A percentile compares a stretch with the other conserved stretches of the same genome.
phyloP scores from a whole-genome alignment of 2,888 invertebrate species.

The Heliconius cydno region DNA sequence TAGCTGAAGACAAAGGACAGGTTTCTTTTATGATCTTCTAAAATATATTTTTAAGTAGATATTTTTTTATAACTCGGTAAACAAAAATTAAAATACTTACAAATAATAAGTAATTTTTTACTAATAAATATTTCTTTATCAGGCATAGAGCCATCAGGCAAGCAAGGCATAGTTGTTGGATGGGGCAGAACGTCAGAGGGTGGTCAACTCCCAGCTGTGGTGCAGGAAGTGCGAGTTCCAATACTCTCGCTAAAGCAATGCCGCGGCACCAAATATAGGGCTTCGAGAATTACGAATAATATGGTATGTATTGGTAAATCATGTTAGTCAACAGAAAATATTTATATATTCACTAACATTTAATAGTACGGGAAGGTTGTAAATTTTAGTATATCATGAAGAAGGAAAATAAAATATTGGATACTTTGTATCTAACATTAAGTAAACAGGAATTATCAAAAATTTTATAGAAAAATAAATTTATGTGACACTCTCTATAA shows the following conservation, averaged over 20 bases:
- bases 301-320: slow-evolving; percentile 80
- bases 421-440: not conserved
- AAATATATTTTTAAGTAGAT: not conserved
- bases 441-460: not conserved
- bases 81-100: not conserved
- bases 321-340: not conserved
- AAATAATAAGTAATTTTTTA: not conserved
- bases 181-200: slow-evolving; percentile 94
- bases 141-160: slow-evolving; percentile 87
- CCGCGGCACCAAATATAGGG: slow-evolving; percentile 91
- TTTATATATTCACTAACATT: too few species aligned
- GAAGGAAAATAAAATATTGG: not conserved
- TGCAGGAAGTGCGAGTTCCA: slow-evolving; percentile 93
- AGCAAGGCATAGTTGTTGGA: slow-evolving; percentile 90
- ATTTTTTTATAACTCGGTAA: not conserved
- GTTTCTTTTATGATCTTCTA: not conserved
- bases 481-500: not conserved
- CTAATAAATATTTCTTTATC: slow-evolving; percentile 42
- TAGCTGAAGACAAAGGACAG: not conserved
- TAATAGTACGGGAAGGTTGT: not conserved
- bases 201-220: slow-evolving; percentile 89
- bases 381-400: not conserved
- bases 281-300: slow-evolving; percentile 90
- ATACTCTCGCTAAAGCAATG: slow-evolving; percentile 91
- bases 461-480: not conserved